Conservation (phyloP, 92 coral and sea anemone genomes). For the Palythoa grandis region DNA sequence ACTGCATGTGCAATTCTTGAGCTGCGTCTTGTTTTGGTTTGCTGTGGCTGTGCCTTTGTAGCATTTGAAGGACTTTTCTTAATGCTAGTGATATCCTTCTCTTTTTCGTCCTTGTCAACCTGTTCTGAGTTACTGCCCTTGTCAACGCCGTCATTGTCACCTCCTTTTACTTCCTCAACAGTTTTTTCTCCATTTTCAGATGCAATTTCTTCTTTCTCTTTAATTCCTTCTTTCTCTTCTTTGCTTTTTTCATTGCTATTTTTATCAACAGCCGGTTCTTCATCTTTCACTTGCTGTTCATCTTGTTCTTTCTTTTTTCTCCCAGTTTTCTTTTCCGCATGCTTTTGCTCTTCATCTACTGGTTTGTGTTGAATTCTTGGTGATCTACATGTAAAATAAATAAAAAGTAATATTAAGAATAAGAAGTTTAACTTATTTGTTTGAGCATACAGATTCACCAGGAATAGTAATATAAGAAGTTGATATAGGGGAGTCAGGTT, state of each 20-base stretch:
- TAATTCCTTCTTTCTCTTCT: neutral
- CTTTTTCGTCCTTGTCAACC: neutral
- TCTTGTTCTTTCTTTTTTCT: constrained; percentile 45
- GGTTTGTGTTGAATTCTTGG: constrained; percentile 73
- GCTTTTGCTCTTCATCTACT: constrained; percentile 34
- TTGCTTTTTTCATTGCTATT: neutral
- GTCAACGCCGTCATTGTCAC: neutral
- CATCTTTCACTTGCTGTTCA: neutral
- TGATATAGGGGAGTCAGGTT: too few species aligned
- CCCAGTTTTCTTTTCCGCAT: constrained; percentile 37
- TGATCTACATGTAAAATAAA: constrained; percentile 54
- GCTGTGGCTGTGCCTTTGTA: neutral
- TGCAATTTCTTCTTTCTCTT: neutral
- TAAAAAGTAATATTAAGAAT: neutral
- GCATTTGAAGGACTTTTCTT: neutral
- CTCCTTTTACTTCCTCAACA: constrained; percentile 19
- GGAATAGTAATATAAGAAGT: too few species aligned
- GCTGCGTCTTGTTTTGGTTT: constrained; percentile 29
- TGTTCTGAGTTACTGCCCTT: neutral
- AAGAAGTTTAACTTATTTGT: too few species aligned
- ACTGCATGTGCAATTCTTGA: constrained; percentile 38
- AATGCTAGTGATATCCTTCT: neutral
- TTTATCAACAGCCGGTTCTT: neutral
- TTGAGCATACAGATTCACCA: too few species aligned
- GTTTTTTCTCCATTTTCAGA: neutral